Evolutionary conservation across 2,797 vertebrate species (phyloP), one percentile per base, ranked within the genome.

Genomic region (Neomorphus geoffroyi): DNA sequence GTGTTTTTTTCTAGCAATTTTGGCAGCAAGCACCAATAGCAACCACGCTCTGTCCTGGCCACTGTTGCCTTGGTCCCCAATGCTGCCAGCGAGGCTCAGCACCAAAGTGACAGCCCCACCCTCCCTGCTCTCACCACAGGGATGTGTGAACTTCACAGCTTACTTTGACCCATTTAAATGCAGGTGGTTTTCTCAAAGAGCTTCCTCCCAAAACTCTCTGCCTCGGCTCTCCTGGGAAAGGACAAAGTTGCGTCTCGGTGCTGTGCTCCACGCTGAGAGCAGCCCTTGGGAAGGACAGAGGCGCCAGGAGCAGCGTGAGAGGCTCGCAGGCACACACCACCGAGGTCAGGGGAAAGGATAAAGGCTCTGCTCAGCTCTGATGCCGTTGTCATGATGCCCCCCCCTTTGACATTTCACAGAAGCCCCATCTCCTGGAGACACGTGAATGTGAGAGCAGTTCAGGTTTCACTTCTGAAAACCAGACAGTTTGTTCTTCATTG

Each of bases 291-390:
- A 18, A 24, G 7, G 11, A 14, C 62, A 80, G 61, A 33, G 32
- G n/a, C n/a, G 50, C 0, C 5, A n/a, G 77, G 41, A 74, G 58
- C n/a, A 1, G 3, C 2, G 1, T 37, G 80, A 65, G 81, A 43
- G 37, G 3, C 0, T 0, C 18, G 28, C 0, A 0, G 60, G 50
- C 46, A 41, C 60, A 19, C 60, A 13, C 17, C 24, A 2, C 32
- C 0, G 1, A 0, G 5, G 53, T 15, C 54, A 18, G 71, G 18
- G 18, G 43, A 18, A 23, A 50, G n/a, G 58, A 32, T 22, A 87
- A 69, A 60, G 67, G 67, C 39, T 77, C 41, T 84, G 77, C 73
- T 73, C 50, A 45, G 4, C 21, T 10, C 46, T 3, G 19, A 21
- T 15, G 72, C 57, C 9, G 0, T 2, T 82, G 37, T 33, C 37